A percentile compares a stretch with the other conserved stretches of the same genome.
Conservation (phyloP, 2,797 vertebrate genomes). For the Sebastes cheni region DNA sequence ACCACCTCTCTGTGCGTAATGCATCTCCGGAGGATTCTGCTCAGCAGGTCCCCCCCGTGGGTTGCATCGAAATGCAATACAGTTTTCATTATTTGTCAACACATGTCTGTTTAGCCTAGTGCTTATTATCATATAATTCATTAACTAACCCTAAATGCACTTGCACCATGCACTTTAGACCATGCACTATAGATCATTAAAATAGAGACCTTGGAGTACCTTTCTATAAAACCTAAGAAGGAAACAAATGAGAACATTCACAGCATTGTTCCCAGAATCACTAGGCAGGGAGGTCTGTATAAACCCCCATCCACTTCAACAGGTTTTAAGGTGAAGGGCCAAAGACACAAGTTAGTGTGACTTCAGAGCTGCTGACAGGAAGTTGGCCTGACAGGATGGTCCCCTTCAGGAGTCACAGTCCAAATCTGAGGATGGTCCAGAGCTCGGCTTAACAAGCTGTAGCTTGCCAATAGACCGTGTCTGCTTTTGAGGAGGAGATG, state of each 20-base stretch:
- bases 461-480: slow-evolving; percentile 17
- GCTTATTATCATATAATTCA: too few relatives aligned
- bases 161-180: too few relatives aligned
- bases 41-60: too few relatives aligned
- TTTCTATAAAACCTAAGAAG: not conserved
- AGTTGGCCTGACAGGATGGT: slow-evolving; percentile 34
- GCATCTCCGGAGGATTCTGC: too few relatives aligned
- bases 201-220: not conserved
- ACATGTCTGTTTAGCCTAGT: too few relatives aligned
- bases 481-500: slow-evolving; percentile 22
- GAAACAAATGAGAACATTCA: slow-evolving; percentile 1
- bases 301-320: not conserved
- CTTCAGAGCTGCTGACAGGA: slow-evolving; percentile 54
- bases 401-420: slow-evolving; percentile 36
- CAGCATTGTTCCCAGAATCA: slow-evolving; percentile 2
- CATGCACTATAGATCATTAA: too few relatives aligned
- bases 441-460: slow-evolving; percentile 34
- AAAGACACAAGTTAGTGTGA: slow-evolving; percentile 26
- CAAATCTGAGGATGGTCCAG: slow-evolving; percentile 19
- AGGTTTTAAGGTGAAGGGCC: slow-evolving; percentile 34
- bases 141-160: too few relatives aligned
- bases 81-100: too few relatives aligned
- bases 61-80: too few relatives aligned
- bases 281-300: not conserved
- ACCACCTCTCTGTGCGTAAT: too few relatives aligned